Base-by-base conservation (phyloP, 2,113 vertebrate genomes). In the Psephotus haematonotus region DNA sequence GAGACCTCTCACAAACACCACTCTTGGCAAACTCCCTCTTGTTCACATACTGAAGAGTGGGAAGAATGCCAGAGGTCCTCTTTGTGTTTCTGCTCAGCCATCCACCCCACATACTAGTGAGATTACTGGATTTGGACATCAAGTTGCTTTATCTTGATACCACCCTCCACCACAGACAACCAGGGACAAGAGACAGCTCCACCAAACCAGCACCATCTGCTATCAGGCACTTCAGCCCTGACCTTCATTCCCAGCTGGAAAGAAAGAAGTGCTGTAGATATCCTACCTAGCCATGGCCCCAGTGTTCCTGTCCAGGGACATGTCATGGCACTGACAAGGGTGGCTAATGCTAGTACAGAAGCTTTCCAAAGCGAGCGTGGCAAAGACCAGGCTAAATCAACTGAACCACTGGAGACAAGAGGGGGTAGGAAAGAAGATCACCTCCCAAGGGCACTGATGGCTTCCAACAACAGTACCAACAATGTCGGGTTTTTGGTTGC, bases 81-180 rank as follows among this genome's bases (percentile, higher is more conserved):
- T 50, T 24, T 41, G 37, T 63, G 25, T 55, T 79, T 76, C 57
- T 70, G 31, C n/a, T 27, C 62, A 76, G 16, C 17, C 28, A 50
- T 12, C 13, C 16, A 59, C 28, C 31, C 27, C 15, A 91, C 0
- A 0, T 46, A 16, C 41, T 29, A 46, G 72, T 2, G 11, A 63
- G 33, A 72, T 8, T 19, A 79, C 25, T 44, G 53, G 11, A 43
- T 68, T 82, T 75, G 74, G 47, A 63, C 47, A 89, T 43, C 41
- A 63, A 47, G 33, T 11, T 65, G 53, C 39, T 63, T 92, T 72
- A 63, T 71, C 28, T 13, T 37, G 23, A 23, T 50, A 57, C 25
- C 39, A 67, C 18, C 17, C 62, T 59, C 49, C 16, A 39, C 44
- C 27, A 24, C 1, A 9, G 43, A 14, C 15, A 60, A 47, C 35